Base-by-base conservation (phyloP, 2,113 vertebrate species). In the Caranx melampygus region DNA sequence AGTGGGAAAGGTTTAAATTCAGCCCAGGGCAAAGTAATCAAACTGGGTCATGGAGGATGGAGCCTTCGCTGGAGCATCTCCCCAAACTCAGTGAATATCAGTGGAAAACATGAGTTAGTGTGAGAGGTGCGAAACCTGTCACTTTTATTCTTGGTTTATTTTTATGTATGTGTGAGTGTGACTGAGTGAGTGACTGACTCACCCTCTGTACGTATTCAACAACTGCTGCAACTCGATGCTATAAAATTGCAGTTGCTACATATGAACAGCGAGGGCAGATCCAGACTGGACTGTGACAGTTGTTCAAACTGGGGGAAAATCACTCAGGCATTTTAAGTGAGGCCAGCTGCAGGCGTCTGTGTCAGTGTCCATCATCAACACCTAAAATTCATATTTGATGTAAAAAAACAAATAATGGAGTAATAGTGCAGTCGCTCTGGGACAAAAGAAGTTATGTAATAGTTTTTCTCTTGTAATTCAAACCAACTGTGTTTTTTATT, bases 31-130 rank as follows among this genome's bases (percentile, higher is more conserved):
- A 81, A 83, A 89, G 72, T 82, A 79, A 45, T 82, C 79, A 79
- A 92, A 93, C 90, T 93, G 87, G 91, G 91, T 93, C 91, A 91
- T 68, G 85, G 79, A 80, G 40, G 75, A 79, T 78, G 70, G 65
- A 87, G 68, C 75, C 49, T 65, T 37, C 68, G 88, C 81, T 72
- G 18, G 21, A 88, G 69, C 68, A 61, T 82, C 62, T 83, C 73
- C 68, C 65, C 61, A 76, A 86, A 85, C 55, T 79, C 51, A 51
- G 60, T 26, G 15, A 33, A 72, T 72, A 55, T 51, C 66, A 3
- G n/a, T 66, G 62, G 68, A 86, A 89, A 90, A 79, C 49, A 75
- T 68, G 79, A 84, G 51, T 76, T 58, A 81, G 54, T 55, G 63
- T 26, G 72, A 72, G 67, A 75, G 51, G 33, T 71, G 33, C 16